phyloP scores from a whole-genome alignment of 2,113 vertebrate species.

The Euleptes europaea region DNA sequence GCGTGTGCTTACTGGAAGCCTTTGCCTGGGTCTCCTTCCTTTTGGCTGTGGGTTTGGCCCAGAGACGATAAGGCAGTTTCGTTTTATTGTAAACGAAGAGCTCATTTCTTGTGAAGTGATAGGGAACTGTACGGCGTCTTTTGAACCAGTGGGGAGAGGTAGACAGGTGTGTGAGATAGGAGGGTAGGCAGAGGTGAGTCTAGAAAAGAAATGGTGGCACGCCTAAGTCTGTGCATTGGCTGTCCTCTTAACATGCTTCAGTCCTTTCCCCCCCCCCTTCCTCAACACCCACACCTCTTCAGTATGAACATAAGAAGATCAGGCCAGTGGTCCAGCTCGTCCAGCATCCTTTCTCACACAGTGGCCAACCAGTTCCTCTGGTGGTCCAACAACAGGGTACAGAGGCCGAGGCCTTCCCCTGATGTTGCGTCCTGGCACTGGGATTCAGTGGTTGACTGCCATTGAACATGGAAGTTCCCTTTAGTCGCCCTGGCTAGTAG shows the following conservation, averaged over 20 bases:
- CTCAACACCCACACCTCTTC: too few species aligned
- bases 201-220: neutral
- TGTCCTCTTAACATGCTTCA: neutral
- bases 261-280: neutral
- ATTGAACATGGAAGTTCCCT: too few species aligned
- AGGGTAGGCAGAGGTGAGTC: neutral
- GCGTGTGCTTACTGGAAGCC: slow-evolving; percentile 1
- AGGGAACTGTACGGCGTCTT: accelerated
- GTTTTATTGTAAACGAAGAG: neutral
- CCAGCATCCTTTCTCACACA: too few species aligned
- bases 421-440: too few species aligned
- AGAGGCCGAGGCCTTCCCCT: too few species aligned
- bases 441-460: too few species aligned
- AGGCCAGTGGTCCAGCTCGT: too few species aligned
- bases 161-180: neutral
- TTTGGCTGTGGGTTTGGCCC: neutral
- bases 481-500: too few species aligned
- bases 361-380: too few species aligned
- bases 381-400: too few species aligned
- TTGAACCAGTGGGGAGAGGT: neutral
- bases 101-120: neutral
- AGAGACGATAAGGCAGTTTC: neutral
- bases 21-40: neutral
- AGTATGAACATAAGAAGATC: too few species aligned
- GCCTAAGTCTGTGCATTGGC: neutral